Conservation (phyloP, 1,140 invertebrate genomes). For the Tenebrio molitor region DNA sequence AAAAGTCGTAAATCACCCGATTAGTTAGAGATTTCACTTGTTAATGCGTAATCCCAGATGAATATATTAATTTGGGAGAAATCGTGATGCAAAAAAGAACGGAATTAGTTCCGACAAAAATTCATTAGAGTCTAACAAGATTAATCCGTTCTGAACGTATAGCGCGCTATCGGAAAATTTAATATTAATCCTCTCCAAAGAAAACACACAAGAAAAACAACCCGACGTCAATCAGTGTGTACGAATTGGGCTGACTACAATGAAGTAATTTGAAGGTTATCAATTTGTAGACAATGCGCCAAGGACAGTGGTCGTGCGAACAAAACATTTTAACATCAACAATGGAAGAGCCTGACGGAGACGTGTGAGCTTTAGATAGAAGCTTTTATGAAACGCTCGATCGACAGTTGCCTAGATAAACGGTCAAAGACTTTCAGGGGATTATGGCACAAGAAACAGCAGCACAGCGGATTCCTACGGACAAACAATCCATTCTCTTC, state of each 20-base stretch:
- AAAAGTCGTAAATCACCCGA: conserved; percentile 39
- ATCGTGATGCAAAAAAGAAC: not conserved
- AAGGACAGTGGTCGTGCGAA: conserved; percentile 14
- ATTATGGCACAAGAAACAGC: conserved; percentile 33
- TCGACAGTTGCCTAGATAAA: conserved; percentile 46
- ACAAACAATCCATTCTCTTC: conserved; percentile 28
- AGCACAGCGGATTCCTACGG: conserved; percentile 19
- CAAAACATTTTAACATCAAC: conserved; percentile 27
- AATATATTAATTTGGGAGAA: not conserved
- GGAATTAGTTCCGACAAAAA: not conserved
- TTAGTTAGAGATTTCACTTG: conserved; percentile 41
- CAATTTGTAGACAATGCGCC: conserved; percentile 3
- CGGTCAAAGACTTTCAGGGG: conserved; percentile 44
- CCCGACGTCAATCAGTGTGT: not conserved
- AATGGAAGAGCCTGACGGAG: conserved; percentile 15
- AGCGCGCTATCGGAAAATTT: too few relatives aligned
- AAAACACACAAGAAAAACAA: not conserved
- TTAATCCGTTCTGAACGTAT: not conserved
- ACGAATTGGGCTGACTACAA: not conserved
- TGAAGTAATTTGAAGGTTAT: conserved; percentile 28
- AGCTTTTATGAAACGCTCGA: conserved; percentile 40
- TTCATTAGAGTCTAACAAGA: not conserved
- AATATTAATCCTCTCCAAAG: too few relatives aligned
- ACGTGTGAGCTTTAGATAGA: conserved; percentile 34
- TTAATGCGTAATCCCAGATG: not conserved